Percentiles rank a stretch among this genome's conserved stretches.
Evolutionary conservation across 2,113 vertebrate genomes (phyloP).

Genomic region (Chinchilla lanigera): DNA sequence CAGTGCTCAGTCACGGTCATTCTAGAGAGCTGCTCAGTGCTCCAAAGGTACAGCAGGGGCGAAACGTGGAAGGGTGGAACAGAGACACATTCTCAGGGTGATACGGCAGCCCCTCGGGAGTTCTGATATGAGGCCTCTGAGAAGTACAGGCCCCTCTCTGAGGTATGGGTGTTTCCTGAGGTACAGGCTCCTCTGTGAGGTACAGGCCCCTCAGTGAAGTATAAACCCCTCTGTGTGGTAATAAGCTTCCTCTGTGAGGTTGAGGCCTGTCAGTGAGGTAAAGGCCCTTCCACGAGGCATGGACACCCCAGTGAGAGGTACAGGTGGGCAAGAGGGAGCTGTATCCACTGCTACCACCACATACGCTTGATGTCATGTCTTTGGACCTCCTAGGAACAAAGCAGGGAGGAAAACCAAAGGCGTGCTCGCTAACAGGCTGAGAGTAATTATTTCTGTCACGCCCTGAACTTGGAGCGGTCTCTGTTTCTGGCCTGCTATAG

Average conservation of each 20-base stretch:
- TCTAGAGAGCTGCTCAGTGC: neutral
- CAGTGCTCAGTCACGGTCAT: rapidly evolving
- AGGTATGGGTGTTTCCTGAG: neutral
- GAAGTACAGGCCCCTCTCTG: neutral
- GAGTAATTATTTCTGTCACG: neutral
- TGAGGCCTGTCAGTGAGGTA: neutral
- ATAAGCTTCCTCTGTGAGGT: neutral
- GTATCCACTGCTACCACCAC: rapidly evolving
- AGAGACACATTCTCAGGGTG: neutral
- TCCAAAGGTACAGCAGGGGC: neutral
- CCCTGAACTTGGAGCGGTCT: neutral
- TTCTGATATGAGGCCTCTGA: neutral
- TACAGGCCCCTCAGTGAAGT: neutral
- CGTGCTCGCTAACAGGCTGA: neutral
- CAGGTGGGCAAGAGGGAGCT: neutral
- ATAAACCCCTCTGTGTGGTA: neutral
- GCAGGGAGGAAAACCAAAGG: neutral
- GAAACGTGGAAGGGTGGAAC: neutral
- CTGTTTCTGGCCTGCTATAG: neutral
- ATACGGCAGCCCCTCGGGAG: neutral
- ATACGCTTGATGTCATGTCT: neutral
- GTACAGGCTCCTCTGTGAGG: neutral
- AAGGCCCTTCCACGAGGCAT: neutral
- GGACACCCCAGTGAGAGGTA: too few relatives aligned
- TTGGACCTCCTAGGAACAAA: neutral